Percentiles rank a stretch among this genome's conserved stretches.
Evolutionary conservation across 2,888 invertebrate species (phyloP).

Genomic region (Drosophila helvetica): DNA sequence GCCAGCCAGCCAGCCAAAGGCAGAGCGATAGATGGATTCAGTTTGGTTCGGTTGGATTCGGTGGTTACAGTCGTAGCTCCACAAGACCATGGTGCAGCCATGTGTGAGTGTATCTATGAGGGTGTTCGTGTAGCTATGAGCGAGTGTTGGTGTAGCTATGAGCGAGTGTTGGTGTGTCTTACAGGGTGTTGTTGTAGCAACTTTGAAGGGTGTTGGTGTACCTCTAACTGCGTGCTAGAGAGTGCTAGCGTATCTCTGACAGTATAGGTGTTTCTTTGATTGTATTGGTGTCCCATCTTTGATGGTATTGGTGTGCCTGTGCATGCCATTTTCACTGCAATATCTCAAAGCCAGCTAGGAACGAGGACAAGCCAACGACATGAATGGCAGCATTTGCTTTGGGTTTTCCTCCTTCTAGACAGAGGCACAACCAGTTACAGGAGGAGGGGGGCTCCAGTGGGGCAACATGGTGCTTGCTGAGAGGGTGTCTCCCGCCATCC

Average conservation of each 20-base stretch:
- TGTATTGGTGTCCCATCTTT: not conserved
- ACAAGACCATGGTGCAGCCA: not conserved
- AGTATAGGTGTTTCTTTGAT: not conserved
- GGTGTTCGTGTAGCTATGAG: not conserved
- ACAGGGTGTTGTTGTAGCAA: not conserved
- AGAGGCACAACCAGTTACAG: constrained; percentile 33
- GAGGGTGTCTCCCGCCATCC: not conserved
- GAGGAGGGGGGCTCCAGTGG: not conserved
- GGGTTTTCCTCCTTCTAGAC: constrained; percentile 24
- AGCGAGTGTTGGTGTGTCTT: not conserved
- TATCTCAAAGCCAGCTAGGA: constrained; percentile 41
- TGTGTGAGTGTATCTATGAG: constrained; percentile 9
- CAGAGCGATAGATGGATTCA: constrained; percentile 27
- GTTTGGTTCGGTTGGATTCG: constrained; percentile 13
- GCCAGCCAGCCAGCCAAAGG: constrained; percentile 2
- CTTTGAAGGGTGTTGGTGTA: not conserved
- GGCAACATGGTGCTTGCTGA: not conserved
- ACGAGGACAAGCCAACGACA: constrained; percentile 42
- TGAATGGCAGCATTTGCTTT: constrained; percentile 53
- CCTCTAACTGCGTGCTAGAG: not conserved
- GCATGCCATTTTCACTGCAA: constrained; percentile 42
- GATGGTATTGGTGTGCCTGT: constrained; percentile 1
- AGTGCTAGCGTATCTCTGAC: not conserved
- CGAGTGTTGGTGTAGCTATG: too few species aligned
- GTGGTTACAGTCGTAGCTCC: constrained; percentile 4